Percentiles rank a stretch among this genome's conserved stretches.
phyloP scores from a whole-genome alignment of 1,140 invertebrate genomes.

The Ylistrum balloti region DNA sequence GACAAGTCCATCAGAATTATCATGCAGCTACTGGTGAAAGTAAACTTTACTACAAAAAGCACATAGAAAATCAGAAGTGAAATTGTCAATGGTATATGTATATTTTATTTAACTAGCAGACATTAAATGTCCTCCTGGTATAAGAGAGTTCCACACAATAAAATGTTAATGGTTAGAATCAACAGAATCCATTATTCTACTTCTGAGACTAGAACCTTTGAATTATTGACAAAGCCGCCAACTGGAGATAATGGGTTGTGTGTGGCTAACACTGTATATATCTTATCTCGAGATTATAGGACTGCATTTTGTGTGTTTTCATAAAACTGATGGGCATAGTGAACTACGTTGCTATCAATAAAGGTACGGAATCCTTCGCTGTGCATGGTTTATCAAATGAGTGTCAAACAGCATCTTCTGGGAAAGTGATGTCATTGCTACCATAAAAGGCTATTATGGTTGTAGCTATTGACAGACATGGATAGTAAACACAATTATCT shows the following conservation, averaged over 20 bases:
- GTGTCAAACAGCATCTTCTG: neutral
- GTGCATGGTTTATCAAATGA: slow-evolving; percentile 38
- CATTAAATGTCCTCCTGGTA: neutral
- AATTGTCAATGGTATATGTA: too few relatives aligned
- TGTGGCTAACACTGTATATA: neutral
- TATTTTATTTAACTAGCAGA: neutral
- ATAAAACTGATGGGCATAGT: neutral
- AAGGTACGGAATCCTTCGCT: slow-evolving; percentile 21
- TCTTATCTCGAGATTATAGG: neutral
- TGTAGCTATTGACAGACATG: neutral
- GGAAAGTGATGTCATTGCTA: slow-evolving; percentile 33
- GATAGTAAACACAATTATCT: neutral
- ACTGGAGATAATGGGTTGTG: neutral
- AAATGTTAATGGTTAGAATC: neutral
- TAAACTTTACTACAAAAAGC: too few relatives aligned
- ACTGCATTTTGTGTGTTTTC: slow-evolving; percentile 3
- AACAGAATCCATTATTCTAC: slow-evolving; percentile 9
- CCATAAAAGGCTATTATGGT: neutral
- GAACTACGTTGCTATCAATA: neutral
- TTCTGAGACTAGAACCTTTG: neutral
- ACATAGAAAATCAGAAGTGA: too few relatives aligned
- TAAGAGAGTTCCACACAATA: neutral
- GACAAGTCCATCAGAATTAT: too few relatives aligned
- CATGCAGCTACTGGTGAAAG: too few relatives aligned
- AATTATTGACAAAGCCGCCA: neutral